Percentiles rank a stretch among this genome's conserved stretches.
phyloP scores from a whole-genome alignment of 2,797 vertebrate genomes.

The Mico argentatus region DNA sequence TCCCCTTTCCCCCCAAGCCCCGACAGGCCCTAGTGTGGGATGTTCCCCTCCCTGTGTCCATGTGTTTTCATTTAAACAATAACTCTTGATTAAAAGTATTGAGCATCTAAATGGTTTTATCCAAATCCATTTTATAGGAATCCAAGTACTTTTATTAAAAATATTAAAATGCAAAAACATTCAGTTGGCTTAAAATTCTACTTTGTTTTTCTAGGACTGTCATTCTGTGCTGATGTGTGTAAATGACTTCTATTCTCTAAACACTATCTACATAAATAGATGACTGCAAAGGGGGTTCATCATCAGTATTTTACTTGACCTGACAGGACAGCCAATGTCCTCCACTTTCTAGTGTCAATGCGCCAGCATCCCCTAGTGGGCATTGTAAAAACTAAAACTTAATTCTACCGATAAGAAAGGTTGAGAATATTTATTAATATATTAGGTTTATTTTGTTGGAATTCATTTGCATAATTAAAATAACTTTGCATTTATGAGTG shows the following conservation, averaged over 20 bases:
- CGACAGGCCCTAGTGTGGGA: background rate
- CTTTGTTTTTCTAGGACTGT: background rate
- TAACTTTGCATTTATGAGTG: background rate
- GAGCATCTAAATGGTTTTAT: background rate
- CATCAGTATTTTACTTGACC: background rate
- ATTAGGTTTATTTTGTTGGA: background rate
- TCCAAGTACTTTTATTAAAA: background rate
- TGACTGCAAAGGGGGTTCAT: background rate
- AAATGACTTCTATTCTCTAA: background rate
- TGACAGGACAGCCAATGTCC: background rate
- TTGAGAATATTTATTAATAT: background rate
- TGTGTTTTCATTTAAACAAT: background rate
- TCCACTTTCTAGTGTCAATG: conserved; percentile 56
- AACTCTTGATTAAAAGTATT: background rate
- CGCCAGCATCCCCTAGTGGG: conserved; percentile 73
- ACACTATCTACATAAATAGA: background rate
- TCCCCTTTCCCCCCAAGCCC: background rate
- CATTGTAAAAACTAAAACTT: conserved; percentile 43
- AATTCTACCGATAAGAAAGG: conserved; percentile 20
- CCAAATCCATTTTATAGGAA: background rate
- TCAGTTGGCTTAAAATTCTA: background rate
- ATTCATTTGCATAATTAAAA: background rate
- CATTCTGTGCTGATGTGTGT: background rate
- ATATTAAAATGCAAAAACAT: background rate
- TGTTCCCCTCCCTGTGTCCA: background rate